Base-by-base conservation (phyloP, 1,140 invertebrate species). In the Glomeris maerens region DNA sequence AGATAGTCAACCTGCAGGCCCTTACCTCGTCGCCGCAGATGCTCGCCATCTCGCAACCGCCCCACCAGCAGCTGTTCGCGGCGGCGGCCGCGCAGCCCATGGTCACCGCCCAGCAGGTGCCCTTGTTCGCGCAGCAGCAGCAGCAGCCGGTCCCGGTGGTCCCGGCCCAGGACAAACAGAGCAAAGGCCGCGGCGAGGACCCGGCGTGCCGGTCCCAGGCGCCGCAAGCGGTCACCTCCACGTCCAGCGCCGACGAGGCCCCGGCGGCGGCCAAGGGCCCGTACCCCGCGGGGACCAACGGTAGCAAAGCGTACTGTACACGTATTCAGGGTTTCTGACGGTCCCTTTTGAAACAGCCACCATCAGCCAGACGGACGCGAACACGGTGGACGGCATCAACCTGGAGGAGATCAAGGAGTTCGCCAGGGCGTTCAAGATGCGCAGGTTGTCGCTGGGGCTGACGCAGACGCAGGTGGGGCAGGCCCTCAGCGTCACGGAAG, bases 321-420 rank as follows among this genome's bases (percentile, higher is more conserved):
- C n/a, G n/a, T n/a, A n/a, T n/a, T n/a, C n/a, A n/a, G n/a, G n/a
- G n/a, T n/a, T n/a, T n/a, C n/a, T n/a, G n/a, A n/a, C n/a, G n/a
- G 31, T 36, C 10, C 17, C 10, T 36, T 17, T 36, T 10, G 21
- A 14, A 22, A 14, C 25, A 48, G 47, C 86, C 54, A 85, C 84
- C 42, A 92, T 94, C 57, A 92, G 87, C 64, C 87, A 92, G 69
- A 84, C 85, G 29, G 88, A 83, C 55, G 87, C 84, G 60, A 93
- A 92, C 65, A 83, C 93, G 45, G 89, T 95, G 0, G 91, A 96
- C 64, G 92, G 92, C 31, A 92, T 95, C 53, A 92, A 97, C 68
- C 70, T 97, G 58, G 92, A 96, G 65, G 91, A 96, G 70, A 96
- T 96, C 61, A 93, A 94, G 72, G 91, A 96, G 70, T 97, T 97